phyloP scores from a whole-genome alignment of 1,140 invertebrate species.

The Parapsyche elsis region DNA sequence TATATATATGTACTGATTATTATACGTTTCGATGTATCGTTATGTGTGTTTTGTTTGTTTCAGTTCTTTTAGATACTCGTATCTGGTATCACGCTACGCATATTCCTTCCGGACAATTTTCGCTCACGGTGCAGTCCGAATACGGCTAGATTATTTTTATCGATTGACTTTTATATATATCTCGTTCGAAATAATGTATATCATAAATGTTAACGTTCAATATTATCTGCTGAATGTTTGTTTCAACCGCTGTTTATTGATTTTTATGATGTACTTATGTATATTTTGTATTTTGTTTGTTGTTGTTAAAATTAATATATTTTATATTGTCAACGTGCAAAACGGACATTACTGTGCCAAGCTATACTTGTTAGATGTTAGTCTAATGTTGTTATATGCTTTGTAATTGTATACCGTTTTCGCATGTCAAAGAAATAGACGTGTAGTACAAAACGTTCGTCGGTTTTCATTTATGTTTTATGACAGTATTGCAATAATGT shows the following conservation, averaged over 20 bases:
- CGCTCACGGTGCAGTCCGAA: conserved; percentile 91
- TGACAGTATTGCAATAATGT: background rate
- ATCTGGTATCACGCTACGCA: conserved; percentile 93
- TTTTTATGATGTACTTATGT: background rate
- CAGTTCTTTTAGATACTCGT: conserved; percentile 88
- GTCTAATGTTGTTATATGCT: conserved; percentile 13
- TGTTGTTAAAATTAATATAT: background rate
- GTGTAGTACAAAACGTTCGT: background rate
- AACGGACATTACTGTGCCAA: background rate
- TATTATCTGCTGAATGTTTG: background rate
- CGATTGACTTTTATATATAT: background rate
- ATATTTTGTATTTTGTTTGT: background rate
- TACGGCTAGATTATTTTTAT: conserved; percentile 75
- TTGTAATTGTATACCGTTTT: background rate
- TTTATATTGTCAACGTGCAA: background rate
- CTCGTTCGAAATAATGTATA: conserved; percentile 3
- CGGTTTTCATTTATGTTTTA: background rate
- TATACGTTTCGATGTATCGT: conserved; percentile 32
- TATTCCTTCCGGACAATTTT: conserved; percentile 85
- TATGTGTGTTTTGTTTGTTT: conserved; percentile 58
- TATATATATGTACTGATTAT: conserved; percentile 10
- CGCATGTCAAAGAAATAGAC: background rate
- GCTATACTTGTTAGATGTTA: conserved; percentile 1
- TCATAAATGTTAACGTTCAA: background rate
- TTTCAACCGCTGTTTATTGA: background rate